Evolutionary conservation across 1,140 invertebrate species (phyloP), one percentile per base, ranked within the genome.

Genomic region (Cotesia typhae): DNA sequence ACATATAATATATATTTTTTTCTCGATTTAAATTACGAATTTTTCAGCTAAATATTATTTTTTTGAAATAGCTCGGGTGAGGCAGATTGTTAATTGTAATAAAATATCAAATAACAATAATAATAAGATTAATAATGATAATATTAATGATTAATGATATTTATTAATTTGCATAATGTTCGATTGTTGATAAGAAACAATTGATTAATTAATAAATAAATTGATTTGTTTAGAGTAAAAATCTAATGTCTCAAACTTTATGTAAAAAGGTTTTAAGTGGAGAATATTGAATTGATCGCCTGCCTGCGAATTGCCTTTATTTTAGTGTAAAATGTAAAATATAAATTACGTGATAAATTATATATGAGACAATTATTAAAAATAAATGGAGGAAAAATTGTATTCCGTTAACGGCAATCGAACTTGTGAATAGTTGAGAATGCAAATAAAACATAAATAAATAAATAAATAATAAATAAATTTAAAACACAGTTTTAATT

Each of bases 301-400:
- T 71, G 70, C 70, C 70, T 71, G 70, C 36, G 70, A 71, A 66
- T 71, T 71, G 70, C 61, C 70, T 66, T 66, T 65, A 20, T 71
- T 47, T 52, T 17, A 63, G n/a, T 64, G 60, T 71, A 64, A 64
- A 71, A 37, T 7, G 35, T 35, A 60, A 61, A 28, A 51, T 20
- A 53, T 36, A 47, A 64, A 38, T 36, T 7, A 36, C 4, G 41
- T 38, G 35, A 71, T 41, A 70, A 70, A 52, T 41, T 38, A 52
- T 9, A 51, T 5, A 51, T n/a, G 37, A 63, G 36, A 63, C 7
- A 37, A 37, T 63, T 28, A 36, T n/a, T 37, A 4, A n/a, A 63
- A 28, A n/a, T 6, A 63, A 4, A 37, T 36, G 60, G 35, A 63
- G 36, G 9, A n/a, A 2, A n/a, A 28, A 10, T 28, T 36, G 28